Base-by-base conservation (phyloP, 2,797 vertebrate genomes). In the Lophura swinhoii region DNA sequence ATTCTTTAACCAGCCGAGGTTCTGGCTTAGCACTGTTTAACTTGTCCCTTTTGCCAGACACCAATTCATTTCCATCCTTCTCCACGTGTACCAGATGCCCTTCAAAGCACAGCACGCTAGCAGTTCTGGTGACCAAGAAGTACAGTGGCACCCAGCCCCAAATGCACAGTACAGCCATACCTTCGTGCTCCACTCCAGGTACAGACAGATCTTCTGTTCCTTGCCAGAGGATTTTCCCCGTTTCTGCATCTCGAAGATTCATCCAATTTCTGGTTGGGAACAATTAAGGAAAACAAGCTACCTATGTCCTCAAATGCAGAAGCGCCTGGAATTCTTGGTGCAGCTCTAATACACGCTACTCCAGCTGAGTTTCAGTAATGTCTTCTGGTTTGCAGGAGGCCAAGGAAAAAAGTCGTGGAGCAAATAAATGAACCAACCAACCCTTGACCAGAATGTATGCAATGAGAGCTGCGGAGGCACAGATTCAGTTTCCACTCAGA, bases 231-330 rank as follows among this genome's bases (percentile, higher is more conserved):
- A 99, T 99, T 94, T 99, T 99, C 56, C 99, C 99, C 3, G 98
- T 99, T 95, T 99, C 99, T 33, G 99, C 99, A 98, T 99, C 99
- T 60, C 99, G 98, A 81, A 99, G 98, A 93, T 99, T 99, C 99
- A 99, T 99, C 99, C 99, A 99, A 91, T 99, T 99, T 98, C 99
- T 99, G 97, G 75, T 97, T 92, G 84, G 43, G 53, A 87, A 74
- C 43, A 82, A 51, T 97, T 97, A 97, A 98, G 97, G 97, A 97
- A 96, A 97, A 90, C 48, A 70, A 94, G 35, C 53, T 29, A 24
- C 8, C 21, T 60, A 12, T 44, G 60, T 12, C 53, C 46, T 37
- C 43, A 66, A 86, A 75, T 24, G 39, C 67, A 55, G 31, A 1
- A 55, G 31, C 1, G 0, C 15, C 39, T 33, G 55, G 17, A 24